Base-by-base conservation (phyloP, 2,888 invertebrate genomes). In the Scaptomyza flava region DNA sequence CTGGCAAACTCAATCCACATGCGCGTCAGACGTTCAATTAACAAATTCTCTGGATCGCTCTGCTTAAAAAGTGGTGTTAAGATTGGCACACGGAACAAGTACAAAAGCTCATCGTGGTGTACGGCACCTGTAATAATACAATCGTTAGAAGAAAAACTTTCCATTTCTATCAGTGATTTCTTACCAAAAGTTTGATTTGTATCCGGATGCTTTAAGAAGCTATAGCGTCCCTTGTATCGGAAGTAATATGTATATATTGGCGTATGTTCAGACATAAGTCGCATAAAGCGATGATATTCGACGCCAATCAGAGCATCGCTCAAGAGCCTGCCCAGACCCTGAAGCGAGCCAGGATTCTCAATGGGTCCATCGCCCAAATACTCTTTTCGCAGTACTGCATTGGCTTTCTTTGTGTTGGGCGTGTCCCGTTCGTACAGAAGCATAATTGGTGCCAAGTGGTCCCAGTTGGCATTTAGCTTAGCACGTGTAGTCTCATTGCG, bases 231-330 rank as follows among this genome's bases (percentile, higher is more conserved):
- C 68, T 94, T 92, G 81, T 94, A 95, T 1, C 93, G 93, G 75
- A 95, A 94, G 58, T 93, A 90, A 83, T 94, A 94, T 75, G 94
- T 94, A 88, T 93, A 95, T 7, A 95, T 93, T 0, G 92, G 90
- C 0, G 93, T 94, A 60, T 93, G 92, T 4, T 93, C 91, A 0
- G 94, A 92, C 74, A 95, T 91, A 31, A 95, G 83, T 76, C 93
- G 93, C 0, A 93, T 93, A 59, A 94, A 92, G 47, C 94, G 93
- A 85, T 95, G 93, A 1, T 93, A 93, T 4, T 92, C 92, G 77
- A 94, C 94, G 0, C 93, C 94, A 56, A 93, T 93, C 2, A 94
- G 73, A 0, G 93, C 90, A 84, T 95, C 95, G 0, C 93, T 93
- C 60, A 93, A 95, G 6, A 95, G 72, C 61, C 87, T 57, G n/a